Evolutionary conservation across 2,888 invertebrate species (phyloP), one percentile per base, ranked within the genome.

Genomic region (Eilema depressum): DNA sequence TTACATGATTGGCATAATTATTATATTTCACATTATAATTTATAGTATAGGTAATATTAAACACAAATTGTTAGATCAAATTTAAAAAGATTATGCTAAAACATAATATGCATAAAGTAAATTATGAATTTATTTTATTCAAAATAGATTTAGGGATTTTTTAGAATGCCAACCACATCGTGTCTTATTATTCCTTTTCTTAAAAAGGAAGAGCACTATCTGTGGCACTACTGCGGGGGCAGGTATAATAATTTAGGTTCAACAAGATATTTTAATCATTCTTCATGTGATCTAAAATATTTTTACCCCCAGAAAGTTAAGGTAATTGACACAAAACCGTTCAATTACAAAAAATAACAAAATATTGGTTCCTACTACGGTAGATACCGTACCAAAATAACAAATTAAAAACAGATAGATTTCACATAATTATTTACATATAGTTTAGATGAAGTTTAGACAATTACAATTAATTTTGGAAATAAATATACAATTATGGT

Each of bases 381-480:
- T 41, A 76, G 37, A 68, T 28, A 69, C 20, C 12, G 59, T 68
- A 62, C 28, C n/a, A 64, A 70, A 71, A 37, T 60, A 68, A 75
- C 47, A 66, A 23, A 69, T 70, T 64, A 57, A 28, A 17, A 68
- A 17, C 28, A 14, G 23, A 20, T 62, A 69, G 62, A 73, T 62
- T 62, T 77, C 61, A 73, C 61, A 66, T 53, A 7, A n/a, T 67
- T 83, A 81, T 83, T 78, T 81, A 83, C 81, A 83, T 71, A 70
- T 60, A 80, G 53, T 63, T 63, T 65, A 73, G 30, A 30, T 74
- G 70, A 57, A 70, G 68, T 71, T 65, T 59, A 59, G 7, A 17
- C 59, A 71, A 68, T 73, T 74, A 75, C 65, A 77, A 28, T 71
- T 64, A 20, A 73, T 26, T 41, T 3, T 41, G 64, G 61, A 80